Base-by-base conservation (phyloP, 2,888 invertebrate species). In the Mallateleia sp. region DNA sequence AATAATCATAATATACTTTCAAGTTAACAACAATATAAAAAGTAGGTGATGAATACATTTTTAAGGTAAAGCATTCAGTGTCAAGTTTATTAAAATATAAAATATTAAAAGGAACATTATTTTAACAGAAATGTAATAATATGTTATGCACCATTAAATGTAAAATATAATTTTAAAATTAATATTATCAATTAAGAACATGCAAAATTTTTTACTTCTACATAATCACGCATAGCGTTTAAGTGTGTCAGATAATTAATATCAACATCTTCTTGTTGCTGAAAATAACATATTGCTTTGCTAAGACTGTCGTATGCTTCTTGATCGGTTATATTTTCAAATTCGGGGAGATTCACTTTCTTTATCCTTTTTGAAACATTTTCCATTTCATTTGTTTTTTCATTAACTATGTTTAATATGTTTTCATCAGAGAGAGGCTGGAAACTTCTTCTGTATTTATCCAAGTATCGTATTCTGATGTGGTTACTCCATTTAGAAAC, bases 181-280 rank as follows among this genome's bases (percentile, higher is more conserved):
- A 58, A 58, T 18, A 34, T 32, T n/a, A 32, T n/a, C n/a, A 62
- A 15, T 62, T 62, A 62, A 42, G 62, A 62, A 42, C 62, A 62
- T 42, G 38, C 42, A 62, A 62, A 62, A 62, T 62, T 62, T 15
- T 62, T 38, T 11, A 62, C 24, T 42, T 62, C 38, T 42, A 62
- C 24, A 11, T 62, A 1, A 42, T 62, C 62, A 11, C 62, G 42
- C 62, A 62, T 62, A 11, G 18, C 38, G 20, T 4, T 14, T 42
- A 62, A 24, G 20, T 62, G 38, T 24, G 38, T 20, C 42, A 62
- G 14, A 42, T 22, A 62, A n/a, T n/a, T 20, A 38, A 42, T 15
- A 62, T 62, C 22, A 38, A 62, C 9, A 7, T 62, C 62, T 20
- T 62, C 62, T 2, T 62, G 38, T 32, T 62, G 38, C 24, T 62